Percentiles rank a stretch among this genome's conserved stretches.
phyloP scores from a whole-genome alignment of 2,888 invertebrate genomes.

The Mayetiola destructor region DNA sequence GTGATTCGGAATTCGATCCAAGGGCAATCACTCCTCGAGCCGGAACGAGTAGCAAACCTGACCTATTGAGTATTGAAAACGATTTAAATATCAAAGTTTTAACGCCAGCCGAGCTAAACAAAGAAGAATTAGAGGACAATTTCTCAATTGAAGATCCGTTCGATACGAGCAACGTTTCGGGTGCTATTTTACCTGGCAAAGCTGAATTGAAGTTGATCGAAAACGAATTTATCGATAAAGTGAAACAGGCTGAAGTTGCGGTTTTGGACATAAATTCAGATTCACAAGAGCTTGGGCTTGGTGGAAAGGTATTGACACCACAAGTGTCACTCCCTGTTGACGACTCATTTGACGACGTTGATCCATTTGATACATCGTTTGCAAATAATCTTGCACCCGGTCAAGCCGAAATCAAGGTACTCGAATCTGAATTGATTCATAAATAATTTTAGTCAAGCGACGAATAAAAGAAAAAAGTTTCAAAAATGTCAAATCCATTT shows the following conservation, averaged over 20 bases:
- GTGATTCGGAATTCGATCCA: conserved; percentile 47
- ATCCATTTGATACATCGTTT: conserved; percentile 82
- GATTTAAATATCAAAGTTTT: conserved; percentile 52
- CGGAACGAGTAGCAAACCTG: conserved; percentile 23
- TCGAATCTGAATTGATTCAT: conserved; percentile 60
- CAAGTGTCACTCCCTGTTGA: conserved; percentile 35
- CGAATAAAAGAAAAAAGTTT: conserved; percentile 16
- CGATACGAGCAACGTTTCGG: conserved; percentile 63
- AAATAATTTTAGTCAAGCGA: conserved; percentile 24
- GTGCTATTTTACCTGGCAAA: conserved; percentile 56
- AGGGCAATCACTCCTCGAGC: conserved; percentile 27
- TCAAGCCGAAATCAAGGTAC: conserved; percentile 59
- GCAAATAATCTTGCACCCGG: conserved; percentile 62
- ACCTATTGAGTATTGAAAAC: conserved; percentile 38
- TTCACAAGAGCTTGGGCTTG: conserved; percentile 38
- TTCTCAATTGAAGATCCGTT: conserved; percentile 48
- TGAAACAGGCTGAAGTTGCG: conserved; percentile 24
- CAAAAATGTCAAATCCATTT: conserved; percentile 66
- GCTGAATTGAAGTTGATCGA: conserved; percentile 65
- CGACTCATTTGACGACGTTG: conserved; percentile 39
- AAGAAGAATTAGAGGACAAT: conserved; percentile 26
- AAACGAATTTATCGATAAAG: conserved; percentile 49
- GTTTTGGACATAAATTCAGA: conserved; percentile 34
- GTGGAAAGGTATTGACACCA: conserved; percentile 56
- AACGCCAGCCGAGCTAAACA: conserved; percentile 45